Evolutionary conservation across 2,888 invertebrate genomes (phyloP), one percentile per base, ranked within the genome.

Genomic region (Clanis bilineata): DNA sequence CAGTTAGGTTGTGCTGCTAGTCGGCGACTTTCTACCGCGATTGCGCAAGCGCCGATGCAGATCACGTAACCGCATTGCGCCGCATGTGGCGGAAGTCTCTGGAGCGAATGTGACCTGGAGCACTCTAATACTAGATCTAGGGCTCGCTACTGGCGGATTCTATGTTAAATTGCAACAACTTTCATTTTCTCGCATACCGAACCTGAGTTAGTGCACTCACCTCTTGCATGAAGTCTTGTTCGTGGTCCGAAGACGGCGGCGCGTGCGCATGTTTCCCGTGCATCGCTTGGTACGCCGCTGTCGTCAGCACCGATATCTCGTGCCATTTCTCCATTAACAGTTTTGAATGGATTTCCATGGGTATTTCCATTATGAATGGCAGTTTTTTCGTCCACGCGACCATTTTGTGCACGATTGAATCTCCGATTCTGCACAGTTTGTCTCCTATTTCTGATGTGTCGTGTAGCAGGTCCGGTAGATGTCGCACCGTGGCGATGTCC

Each of bases 361-460:
- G 98, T 73, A 99, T 95, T 91, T 99, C 98, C 88, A 96, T 94
- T 88, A 98, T 99, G 92, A 99, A 99, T 62, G 99, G 99, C 88
- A 99, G 93, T 91, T 98, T 95, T 90, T 98, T 98, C 78, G 99
- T 99, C 99, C 99, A 99, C 89, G 98, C 98, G 71, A 99, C 99
- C 93, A 99, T 95, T 93, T 98, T 98, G 93, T 97, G 98, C 62
- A 99, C 99, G 79, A 99, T 99, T 71, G 98, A 98, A 93, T 99
- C 99, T 58, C 99, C 98, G 80, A 99, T 97, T 90, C 96, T 97
- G 93, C 98, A 98, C 74, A 98, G 94, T 87, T 96, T 98, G 86
- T 97, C 97, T 77, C 96, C 97, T 77, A 97, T 95, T 90, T 97
- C 97, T 72, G 97, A 96, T 82, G 97, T 97, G 86, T 97, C 97